Base-by-base conservation (phyloP, 2,797 vertebrate genomes). In the Melanotaenia boesemani region DNA sequence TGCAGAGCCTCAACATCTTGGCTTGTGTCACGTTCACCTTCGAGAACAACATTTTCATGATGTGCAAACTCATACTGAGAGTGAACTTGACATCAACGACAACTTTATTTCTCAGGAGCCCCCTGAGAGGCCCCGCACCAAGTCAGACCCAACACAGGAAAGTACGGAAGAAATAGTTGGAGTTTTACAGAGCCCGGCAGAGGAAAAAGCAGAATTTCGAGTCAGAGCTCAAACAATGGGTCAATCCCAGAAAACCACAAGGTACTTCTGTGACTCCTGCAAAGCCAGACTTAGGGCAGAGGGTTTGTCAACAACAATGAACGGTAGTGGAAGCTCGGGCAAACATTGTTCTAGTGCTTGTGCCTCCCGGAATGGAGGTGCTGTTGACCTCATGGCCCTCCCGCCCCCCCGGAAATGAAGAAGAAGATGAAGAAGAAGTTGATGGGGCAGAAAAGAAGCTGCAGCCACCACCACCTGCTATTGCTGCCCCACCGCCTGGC, bases 1-100 rank as follows among this genome's bases (percentile, higher is more conserved):
- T 65, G 89, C 95, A 55, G 95, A 96, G 89, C 93, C 97, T 78
- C 97, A 99, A 93, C 97, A 98, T 92, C 94, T 98, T 92, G 95
- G 97, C 89, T 95, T 99, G 91, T 99, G 98, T 93, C 98, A 98
- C 92, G 94, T 99, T 90, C 97, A 99, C 90, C 95, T 98, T 90
- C 96, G 91, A 88, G 97, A 98, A 87, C 96, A 97, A 91, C 97
- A 97, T 89, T 95, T 96, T 75, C 96, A 93, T 79, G 94, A 97
- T 77, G 93, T 96, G 88, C 97, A 96, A 90, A 95, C 94, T 84
- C 95, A 95, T 28, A 88, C 88, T 16, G 95, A 96, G 83, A 94
- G 93, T 74, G 93, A 95, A 83, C 95, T 95, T 0, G 97, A 99
- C 88, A 95, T 98, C 92, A 98, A 99, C 24, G 96, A 99, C 94